These are phyloP conservation scores for Oryzias curvinotus DNA, from an alignment of 2,113 vertebrate genomes.

Conservation along the genomic window DNA sequence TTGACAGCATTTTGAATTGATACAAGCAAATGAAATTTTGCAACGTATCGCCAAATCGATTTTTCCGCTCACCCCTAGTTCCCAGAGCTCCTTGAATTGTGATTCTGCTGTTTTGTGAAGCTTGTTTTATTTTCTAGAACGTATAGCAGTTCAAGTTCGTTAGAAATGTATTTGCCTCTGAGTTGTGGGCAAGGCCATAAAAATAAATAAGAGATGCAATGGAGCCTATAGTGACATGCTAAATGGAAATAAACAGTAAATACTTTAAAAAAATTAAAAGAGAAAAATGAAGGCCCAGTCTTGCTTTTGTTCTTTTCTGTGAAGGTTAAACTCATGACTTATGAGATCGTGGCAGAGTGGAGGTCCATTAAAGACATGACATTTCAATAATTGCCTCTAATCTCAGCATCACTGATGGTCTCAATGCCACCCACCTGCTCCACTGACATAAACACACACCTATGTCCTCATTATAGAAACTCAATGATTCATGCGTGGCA, in stretches of 20 bases:
- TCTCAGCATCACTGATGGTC: slow-evolving; percentile 54
- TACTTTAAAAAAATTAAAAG: slow-evolving; percentile 6
- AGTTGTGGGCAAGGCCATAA: too few relatives aligned
- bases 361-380: slow-evolving; percentile 61
- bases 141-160: too few relatives aligned
- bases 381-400: slow-evolving; percentile 71
- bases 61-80: too few relatives aligned
- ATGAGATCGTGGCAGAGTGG: slow-evolving; percentile 23
- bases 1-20: too few relatives aligned
- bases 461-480: slow-evolving; percentile 21
- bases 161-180: too few relatives aligned
- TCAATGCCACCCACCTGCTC: slow-evolving; percentile 41
- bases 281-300: too few relatives aligned
- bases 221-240: background rate
- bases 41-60: too few relatives aligned
- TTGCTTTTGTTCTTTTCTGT: slow-evolving; percentile 29
- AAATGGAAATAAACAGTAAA: background rate
- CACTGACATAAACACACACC: slow-evolving; percentile 11
- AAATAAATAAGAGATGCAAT: too few relatives aligned
- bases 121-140: too few relatives aligned
- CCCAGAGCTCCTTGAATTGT: too few relatives aligned
- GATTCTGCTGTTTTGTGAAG: too few relatives aligned
- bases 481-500: slow-evolving; percentile 40
- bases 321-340: slow-evolving; percentile 50
- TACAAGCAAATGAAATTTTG: too few relatives aligned